phyloP scores from a whole-genome alignment of 2,888 invertebrate species.

The Bembecia ichneumoniformis region DNA sequence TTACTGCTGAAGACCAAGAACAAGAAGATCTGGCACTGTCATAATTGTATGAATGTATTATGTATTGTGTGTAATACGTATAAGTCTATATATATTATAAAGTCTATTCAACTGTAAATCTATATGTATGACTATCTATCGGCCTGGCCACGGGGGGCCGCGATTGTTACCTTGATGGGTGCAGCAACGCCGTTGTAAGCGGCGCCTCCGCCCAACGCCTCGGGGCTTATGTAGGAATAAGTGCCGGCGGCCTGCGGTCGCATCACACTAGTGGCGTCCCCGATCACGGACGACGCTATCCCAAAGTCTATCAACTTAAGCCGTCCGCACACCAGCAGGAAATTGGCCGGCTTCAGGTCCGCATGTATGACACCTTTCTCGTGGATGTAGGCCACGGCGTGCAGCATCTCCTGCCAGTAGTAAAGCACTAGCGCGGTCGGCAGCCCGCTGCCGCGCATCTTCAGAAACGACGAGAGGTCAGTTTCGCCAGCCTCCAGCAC shows the following conservation, averaged over 20 bases:
- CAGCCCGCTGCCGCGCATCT: conserved; percentile 71
- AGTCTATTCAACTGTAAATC: too few relatives aligned
- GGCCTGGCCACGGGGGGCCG: too few relatives aligned
- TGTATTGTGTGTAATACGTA: too few relatives aligned
- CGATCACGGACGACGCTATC: conserved; percentile 89
- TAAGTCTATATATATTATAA: too few relatives aligned
- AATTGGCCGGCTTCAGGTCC: conserved; percentile 97
- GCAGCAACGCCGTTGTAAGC: conserved; percentile 51
- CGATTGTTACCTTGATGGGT: conserved; percentile 47
- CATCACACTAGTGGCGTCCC: conserved; percentile 90
- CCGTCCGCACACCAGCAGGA: conserved; percentile 86
- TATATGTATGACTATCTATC: too few relatives aligned
- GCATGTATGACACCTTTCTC: conserved; percentile 95
- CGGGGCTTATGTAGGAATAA: conserved; percentile 96
- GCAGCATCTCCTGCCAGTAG: conserved; percentile 96
- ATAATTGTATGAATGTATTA: too few relatives aligned
- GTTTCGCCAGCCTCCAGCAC: conserved; percentile 95
- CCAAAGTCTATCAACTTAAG: conserved; percentile 98
- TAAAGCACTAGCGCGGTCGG: conserved; percentile 84
- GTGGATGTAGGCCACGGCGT: conserved; percentile 92
- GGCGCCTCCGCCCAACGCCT: conserved; percentile 82
- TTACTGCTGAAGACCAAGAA: too few relatives aligned
- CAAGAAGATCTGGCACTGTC: too few relatives aligned
- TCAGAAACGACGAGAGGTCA: conserved; percentile 85
- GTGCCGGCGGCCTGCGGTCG: conserved; percentile 89